phyloP scores from a whole-genome alignment of 2,888 invertebrate genomes.

The Liodrosophila aerea region DNA sequence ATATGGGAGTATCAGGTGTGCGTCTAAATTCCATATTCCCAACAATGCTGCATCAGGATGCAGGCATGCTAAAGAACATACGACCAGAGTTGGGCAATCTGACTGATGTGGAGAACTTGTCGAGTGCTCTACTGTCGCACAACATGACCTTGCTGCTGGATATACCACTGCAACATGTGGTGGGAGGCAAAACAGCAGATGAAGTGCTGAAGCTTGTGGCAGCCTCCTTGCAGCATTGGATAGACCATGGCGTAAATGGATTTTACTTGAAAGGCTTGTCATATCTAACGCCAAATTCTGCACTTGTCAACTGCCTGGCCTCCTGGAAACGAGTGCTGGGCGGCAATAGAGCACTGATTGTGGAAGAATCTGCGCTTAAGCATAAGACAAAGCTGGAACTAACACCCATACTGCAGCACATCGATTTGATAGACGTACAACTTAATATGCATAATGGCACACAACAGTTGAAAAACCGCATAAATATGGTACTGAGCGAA shows the following conservation, averaged over 20 bases:
- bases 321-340: conserved; percentile 88
- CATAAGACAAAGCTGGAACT: conserved; percentile 83
- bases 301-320: conserved; percentile 83
- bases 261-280: conserved; percentile 91
- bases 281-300: conserved; percentile 82
- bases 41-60: conserved; percentile 88
- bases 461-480: conserved; percentile 84
- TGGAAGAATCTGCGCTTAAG: conserved; percentile 85
- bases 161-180: conserved; percentile 85
- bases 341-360: conserved; percentile 86
- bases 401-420: conserved; percentile 85
- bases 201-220: conserved; percentile 83
- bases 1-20: conserved; percentile 88
- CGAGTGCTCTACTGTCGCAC: conserved; percentile 85
- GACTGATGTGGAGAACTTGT: conserved; percentile 87
- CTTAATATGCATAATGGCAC: conserved; percentile 85
- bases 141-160: conserved; percentile 92
- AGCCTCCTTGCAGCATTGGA: conserved; percentile 87
- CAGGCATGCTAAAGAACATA: conserved; percentile 87
- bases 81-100: conserved; percentile 87
- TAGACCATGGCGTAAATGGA: conserved; percentile 91
- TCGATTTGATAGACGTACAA: conserved; percentile 89
- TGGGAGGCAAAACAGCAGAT: conserved; percentile 80
- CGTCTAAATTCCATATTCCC: conserved; percentile 92
- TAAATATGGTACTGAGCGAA: conserved; percentile 85